Evolutionary conservation across 2,888 invertebrate genomes (phyloP), one percentile per base, ranked within the genome.

Genomic region (Dryobotodes eremita): DNA sequence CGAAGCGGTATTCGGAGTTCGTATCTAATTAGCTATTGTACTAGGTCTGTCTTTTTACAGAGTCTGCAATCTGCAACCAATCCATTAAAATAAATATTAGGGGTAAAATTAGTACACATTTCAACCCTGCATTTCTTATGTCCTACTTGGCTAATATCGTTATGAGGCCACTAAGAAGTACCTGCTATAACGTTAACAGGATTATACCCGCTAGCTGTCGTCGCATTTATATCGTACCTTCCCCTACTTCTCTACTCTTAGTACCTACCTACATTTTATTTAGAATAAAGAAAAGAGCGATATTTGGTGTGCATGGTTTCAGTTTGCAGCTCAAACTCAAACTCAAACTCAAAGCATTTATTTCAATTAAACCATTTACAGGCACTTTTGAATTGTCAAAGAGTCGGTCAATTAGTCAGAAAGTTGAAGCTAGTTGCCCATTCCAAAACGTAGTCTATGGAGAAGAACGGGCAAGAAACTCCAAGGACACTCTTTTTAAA

Each of bases 131-230:
- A 78, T 88, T 89, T 90, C 88, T 89, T 89, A 90, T 86, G 91
- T 89, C 91, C 93, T 93, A 93, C 91, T 91, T 83, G 75, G 87
- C 89, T 96, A 95, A 96, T 95, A 93, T 91, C 86, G 93, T 96
- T 96, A 95, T 91, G 92, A 92, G 91, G 92, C 89, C 91, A 90
- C 91, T 90, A 92, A 94, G 93, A 91, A 92, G 90, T 92, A 92
- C 90, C 83, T 90, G 87, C 88, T 90, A 87, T 91, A 92, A 88
- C 86, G 85, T 86, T 96, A 96, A 96, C 93, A 92, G 91, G 96
- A 96, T 96, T 96, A 95, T 86, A 72, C 50, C 62, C 62, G 31
- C 70, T 71, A 74, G 76, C 79, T 80, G 81, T 78, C 69, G 71
- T 79, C 75, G 88, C 85, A 83, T 86, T 79, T 84, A 83, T 71